These are phyloP conservation scores for Aspidoscelis tigris DNA, from an alignment of 2,113 vertebrate species.

Conservation along the genomic window DNA sequence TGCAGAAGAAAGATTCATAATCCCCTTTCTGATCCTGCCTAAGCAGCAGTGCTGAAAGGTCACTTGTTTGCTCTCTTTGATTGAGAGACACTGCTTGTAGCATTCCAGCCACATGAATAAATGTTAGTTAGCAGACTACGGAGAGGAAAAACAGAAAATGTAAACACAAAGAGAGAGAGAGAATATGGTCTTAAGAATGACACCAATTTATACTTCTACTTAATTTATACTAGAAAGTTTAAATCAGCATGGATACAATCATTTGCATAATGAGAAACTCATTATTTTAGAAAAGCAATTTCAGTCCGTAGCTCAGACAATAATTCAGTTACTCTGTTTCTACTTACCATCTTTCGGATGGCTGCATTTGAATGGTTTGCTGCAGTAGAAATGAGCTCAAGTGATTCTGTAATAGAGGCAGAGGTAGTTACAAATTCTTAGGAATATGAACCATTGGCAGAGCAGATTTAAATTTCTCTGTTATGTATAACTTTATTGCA, in stretches of 20 bases:
- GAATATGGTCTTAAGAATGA: not conserved
- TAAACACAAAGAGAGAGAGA: not conserved
- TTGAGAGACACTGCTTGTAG: too few species aligned
- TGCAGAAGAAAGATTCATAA: too few species aligned
- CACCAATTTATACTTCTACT: not conserved
- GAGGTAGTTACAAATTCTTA: not conserved
- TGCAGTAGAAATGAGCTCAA: conserved; percentile 97
- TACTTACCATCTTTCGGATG: conserved; percentile 94
- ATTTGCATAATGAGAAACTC: not conserved
- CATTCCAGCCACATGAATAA: not conserved
- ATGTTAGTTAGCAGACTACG: not conserved
- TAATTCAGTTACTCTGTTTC: not conserved
- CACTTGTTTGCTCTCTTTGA: too few species aligned
- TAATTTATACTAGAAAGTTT: conserved; percentile 7
- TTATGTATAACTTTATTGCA: conserved; percentile 4
- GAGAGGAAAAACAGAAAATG: too few species aligned
- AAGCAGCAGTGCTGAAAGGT: too few species aligned
- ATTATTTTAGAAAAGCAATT: not conserved
- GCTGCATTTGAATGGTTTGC: conserved; percentile 97
- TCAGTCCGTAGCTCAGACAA: conserved; percentile 21
- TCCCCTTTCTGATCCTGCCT: too few species aligned
- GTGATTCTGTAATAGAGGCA: conserved; percentile 82
- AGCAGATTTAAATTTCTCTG: not conserved
- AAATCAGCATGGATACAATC: not conserved
- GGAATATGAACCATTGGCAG: not conserved